Evolutionary conservation across 2,888 invertebrate species (phyloP).

Genomic region (Drosophila falleni): DNA sequence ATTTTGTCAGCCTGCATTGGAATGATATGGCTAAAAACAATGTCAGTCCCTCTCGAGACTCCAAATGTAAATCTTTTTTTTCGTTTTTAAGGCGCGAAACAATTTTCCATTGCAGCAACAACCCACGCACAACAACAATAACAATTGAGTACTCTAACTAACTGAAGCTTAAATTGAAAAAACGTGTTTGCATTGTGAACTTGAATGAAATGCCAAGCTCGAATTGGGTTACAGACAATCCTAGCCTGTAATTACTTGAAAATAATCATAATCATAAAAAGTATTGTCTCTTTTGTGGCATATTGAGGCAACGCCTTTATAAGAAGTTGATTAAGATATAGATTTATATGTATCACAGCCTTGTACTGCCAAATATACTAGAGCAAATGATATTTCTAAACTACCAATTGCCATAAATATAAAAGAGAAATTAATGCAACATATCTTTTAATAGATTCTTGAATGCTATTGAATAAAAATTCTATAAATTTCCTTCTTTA

Average conservation of each 20-base stretch:
- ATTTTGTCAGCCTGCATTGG: slow-evolving; percentile 48
- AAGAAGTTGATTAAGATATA: not conserved
- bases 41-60: slow-evolving; percentile 28
- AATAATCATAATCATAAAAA: slow-evolving; percentile 10
- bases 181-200: slow-evolving; percentile 68
- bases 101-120: slow-evolving; percentile 56
- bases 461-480: not conserved
- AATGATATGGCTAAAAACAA: slow-evolving; percentile 49
- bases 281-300: slow-evolving; percentile 7
- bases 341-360: not conserved
- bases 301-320: not conserved
- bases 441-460: not conserved
- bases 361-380: not conserved
- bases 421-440: not conserved
- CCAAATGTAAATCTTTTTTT: slow-evolving; percentile 38
- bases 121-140: slow-evolving; percentile 61
- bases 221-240: slow-evolving; percentile 74
- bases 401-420: not conserved
- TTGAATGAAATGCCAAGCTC: slow-evolving; percentile 74
- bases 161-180: slow-evolving; percentile 18
- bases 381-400: not conserved
- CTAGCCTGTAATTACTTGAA: slow-evolving; percentile 54
- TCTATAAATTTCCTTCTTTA: not conserved
- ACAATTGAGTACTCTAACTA: slow-evolving; percentile 29
- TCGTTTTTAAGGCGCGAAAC: slow-evolving; percentile 68